Base-by-base conservation (phyloP, 2,888 invertebrate species). In the Agrenia bidenticulata region DNA sequence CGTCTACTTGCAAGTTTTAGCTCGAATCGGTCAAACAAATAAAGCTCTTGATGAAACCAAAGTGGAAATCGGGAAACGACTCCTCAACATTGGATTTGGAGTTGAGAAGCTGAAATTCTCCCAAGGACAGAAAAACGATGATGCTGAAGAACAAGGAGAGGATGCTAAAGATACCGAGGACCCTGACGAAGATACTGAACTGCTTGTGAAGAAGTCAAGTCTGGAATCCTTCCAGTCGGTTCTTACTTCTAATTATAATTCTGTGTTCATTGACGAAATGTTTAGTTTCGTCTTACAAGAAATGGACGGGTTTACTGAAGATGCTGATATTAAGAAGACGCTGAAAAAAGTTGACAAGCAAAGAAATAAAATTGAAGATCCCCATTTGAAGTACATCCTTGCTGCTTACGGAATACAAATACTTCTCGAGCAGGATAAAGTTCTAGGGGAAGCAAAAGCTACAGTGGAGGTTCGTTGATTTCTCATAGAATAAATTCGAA, bases 291-390 rank as follows among this genome's bases (percentile, higher is more conserved):
- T 64, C 5, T 7, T 24, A 9, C 61, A 63, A 19, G 37, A 56
- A 15, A 15, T n/a, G 4, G 58, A 61, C 32, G 23, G 21, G 9
- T 23, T 64, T 11, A 42, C 41, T 15, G 32, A 27, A 4, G 51
- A 53, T 19, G n/a, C 42, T 9, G 45, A 60, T 1, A 50, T 37
- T 1, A 21, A 57, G 17, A 57, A 61, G 13, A 11, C 23, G n/a
- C 15, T 69, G 13, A 69, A 69, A 19, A 41, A 49, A 2, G 45
- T 55, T 21, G 63, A 49, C 37, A 69, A 69, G 41, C 42, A 42
- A 2, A 15, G 17, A 26, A 51, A 58, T 11, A 65, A 63, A 37
- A 11, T 59, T 39, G 63, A 53, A 1, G 55, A 66, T 39, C 26
- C 13, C 11, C 53, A 61, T 41, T 54, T 66, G 4, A 32, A 55